Evolutionary conservation across 2,888 invertebrate genomes (phyloP), one percentile per base, ranked within the genome.

Genomic region (Linyphia triangularis): DNA sequence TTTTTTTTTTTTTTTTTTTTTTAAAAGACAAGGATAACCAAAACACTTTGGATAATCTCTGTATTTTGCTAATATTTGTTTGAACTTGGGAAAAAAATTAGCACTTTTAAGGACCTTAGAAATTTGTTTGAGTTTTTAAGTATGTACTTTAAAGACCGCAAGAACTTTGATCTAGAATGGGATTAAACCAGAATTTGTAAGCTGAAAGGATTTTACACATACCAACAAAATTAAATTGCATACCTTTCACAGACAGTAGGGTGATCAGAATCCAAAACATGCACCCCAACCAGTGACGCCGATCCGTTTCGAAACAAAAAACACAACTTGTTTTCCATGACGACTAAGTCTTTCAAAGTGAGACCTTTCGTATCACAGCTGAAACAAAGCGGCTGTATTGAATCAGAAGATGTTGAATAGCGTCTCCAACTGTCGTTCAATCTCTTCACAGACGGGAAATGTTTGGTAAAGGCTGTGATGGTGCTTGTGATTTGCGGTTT

Each of bases 401-500:
- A 82, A 26, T 59, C 69, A 1, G 51, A 70, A 33, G 70, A 63
- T 5, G 40, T 63, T 0, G 84, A 83, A 37, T 63, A 67, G 1
- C 79, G 43, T 30, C 79, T 70, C 7, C 40, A 37, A 7, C 33
- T 51, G 10, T 72, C 67, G 30, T 69, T 77, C 24, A 84, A 10
- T 43, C 78, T 61, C 30, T 59, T 30, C 0, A 84, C 79, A 24
- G 89, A 89, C 3, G 89, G 89, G 59, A 73, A 72, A 10, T 84
- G 84, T 43, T 89, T 89, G 6, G 89, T 67, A 19, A 89, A 89
- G 19, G 89, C 89, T 24, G 89, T 89, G 13, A 89, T 40, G 24
- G 43, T 61, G 16, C 77, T 19, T 19, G 19, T 7, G 13, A 59
- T 22, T 4, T 72, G 51, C 19, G 59, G 0, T 30, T 13, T 43